Evolutionary conservation across 2,113 vertebrate species (phyloP).

Genomic region (Thalassoma bifasciatum): DNA sequence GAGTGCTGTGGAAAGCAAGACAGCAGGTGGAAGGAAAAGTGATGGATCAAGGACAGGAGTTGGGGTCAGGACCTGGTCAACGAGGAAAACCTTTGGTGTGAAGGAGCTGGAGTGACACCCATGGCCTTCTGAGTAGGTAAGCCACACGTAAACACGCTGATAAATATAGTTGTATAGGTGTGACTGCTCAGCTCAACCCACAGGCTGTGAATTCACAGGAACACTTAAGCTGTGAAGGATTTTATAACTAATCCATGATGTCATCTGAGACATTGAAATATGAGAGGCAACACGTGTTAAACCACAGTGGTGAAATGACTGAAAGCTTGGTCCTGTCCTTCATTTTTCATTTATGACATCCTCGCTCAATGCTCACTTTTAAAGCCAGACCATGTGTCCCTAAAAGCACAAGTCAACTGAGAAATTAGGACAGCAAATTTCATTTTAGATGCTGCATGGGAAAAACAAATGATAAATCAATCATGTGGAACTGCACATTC

Average conservation of each 20-base stretch:
- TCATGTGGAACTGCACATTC: background rate
- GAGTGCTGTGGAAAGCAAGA: slow-evolving; percentile 20
- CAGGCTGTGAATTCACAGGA: background rate
- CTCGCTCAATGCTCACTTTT: slow-evolving; percentile 27
- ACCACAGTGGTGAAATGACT: slow-evolving; percentile 27
- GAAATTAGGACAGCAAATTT: background rate
- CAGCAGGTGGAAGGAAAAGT: slow-evolving; percentile 12
- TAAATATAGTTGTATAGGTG: slow-evolving; percentile 3
- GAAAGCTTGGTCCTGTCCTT: slow-evolving; percentile 34
- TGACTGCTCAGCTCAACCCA: slow-evolving; percentile 16
- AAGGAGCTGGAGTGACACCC: slow-evolving; percentile 18
- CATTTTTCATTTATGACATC: slow-evolving; percentile 60
- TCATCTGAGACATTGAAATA: slow-evolving; percentile 29
- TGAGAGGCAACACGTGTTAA: background rate
- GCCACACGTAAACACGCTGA: slow-evolving; percentile 33
- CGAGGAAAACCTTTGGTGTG: slow-evolving; percentile 24
- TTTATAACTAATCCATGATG: slow-evolving; percentile 9
- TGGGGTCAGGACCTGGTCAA: slow-evolving; percentile 42
- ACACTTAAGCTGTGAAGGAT: slow-evolving; percentile 13
- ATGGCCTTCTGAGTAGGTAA: slow-evolving; percentile 49
- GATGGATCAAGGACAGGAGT: slow-evolving; percentile 35
- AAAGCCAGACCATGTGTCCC: slow-evolving; percentile 24
- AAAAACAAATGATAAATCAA: slow-evolving; percentile 24
- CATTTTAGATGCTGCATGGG: background rate
- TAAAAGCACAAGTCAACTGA: slow-evolving; percentile 30